Percentiles rank a stretch among this genome's conserved stretches.
phyloP scores from a whole-genome alignment of 2,113 vertebrate species.

The Blennius ocellaris region DNA sequence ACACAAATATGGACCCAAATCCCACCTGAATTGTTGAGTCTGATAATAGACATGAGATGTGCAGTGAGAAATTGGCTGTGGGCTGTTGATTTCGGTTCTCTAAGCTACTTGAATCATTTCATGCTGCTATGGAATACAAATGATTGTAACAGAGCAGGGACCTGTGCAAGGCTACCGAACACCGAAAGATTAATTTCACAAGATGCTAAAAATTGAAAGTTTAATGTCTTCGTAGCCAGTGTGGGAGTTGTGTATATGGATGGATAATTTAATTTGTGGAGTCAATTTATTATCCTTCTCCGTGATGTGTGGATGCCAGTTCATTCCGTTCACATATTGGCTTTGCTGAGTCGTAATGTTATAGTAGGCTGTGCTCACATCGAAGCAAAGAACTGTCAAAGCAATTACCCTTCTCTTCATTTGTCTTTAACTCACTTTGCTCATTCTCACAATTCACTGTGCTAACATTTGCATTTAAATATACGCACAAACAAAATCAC shows the following conservation, averaged over 20 bases:
- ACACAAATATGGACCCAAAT: constrained; percentile 1
- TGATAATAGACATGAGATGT: constrained; percentile 10
- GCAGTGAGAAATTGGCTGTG: constrained; percentile 21
- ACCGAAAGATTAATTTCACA: background rate
- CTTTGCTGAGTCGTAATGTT: background rate
- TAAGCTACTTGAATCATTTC: background rate
- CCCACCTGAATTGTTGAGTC: constrained; percentile 8
- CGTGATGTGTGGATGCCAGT: background rate
- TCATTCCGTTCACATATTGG: too few relatives aligned
- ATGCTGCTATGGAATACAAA: constrained; percentile 23
- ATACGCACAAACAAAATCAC: too few relatives aligned
- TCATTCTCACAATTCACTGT: too few relatives aligned
- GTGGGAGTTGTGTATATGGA: background rate
- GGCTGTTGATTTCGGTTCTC: constrained; percentile 5
- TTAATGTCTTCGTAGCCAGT: background rate
- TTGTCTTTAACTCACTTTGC: too few relatives aligned
- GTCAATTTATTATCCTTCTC: constrained; percentile 4
- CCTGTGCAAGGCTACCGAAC: background rate
- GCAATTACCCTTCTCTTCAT: too few relatives aligned
- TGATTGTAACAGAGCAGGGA: background rate
- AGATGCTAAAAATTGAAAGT: constrained; percentile 3
- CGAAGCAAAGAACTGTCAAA: too few relatives aligned
- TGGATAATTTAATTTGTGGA: constrained; percentile 10
- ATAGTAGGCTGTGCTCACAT: background rate
- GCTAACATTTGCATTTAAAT: too few relatives aligned